These are phyloP conservation scores for Limnephilus marmoratus DNA, from an alignment of 2,888 invertebrate genomes.

Conservation along the genomic window DNA sequence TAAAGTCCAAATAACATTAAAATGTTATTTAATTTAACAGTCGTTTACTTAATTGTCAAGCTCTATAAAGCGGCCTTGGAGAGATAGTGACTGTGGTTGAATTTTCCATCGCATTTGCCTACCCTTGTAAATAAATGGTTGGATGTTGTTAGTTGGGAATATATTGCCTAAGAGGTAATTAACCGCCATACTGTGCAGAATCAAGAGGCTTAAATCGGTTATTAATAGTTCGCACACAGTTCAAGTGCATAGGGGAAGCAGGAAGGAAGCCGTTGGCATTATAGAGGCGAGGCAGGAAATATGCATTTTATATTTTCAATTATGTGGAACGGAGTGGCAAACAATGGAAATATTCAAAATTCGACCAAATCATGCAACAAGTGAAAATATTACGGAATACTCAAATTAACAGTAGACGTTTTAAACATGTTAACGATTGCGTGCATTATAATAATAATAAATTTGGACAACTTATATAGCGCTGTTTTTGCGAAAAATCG, in stretches of 20 bases:
- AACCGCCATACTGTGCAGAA: neutral
- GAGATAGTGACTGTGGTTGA: neutral
- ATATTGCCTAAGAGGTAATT: neutral
- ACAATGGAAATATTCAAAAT: neutral
- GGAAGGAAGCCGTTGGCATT: constrained; percentile 59
- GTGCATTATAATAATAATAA: no score
- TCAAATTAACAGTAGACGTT: neutral
- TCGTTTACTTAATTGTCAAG: no score
- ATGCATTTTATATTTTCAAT: constrained; percentile 57
- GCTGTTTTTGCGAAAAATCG: no score
- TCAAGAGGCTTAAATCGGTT: neutral
- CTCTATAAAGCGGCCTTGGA: neutral
- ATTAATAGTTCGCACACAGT: neutral
- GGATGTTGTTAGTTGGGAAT: no score
- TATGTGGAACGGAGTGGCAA: constrained; percentile 45
- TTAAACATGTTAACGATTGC: neutral
- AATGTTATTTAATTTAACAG: no score
- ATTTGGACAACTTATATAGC: no score
- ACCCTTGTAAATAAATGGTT: neutral
- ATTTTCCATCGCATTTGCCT: no score
- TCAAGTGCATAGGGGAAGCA: constrained; percentile 22
- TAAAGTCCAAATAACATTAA: no score
- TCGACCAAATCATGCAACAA: neutral
- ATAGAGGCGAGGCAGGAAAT: constrained; percentile 60
- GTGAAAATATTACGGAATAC: neutral